phyloP scores from a whole-genome alignment of 2,797 vertebrate species.

The Esox lucius region DNA sequence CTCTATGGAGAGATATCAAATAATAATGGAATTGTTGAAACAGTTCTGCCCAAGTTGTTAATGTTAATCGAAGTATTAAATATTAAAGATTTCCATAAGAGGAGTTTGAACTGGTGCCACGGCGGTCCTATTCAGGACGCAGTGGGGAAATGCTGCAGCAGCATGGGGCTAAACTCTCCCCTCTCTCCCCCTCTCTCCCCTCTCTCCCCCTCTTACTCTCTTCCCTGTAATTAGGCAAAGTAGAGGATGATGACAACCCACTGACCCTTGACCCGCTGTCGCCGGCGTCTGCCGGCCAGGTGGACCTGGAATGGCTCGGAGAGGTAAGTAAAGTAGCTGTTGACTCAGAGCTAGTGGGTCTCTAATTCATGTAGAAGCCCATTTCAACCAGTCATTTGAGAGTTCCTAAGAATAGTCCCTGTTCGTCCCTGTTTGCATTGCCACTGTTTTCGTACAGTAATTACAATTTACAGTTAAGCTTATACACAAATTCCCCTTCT shows the following conservation, averaged over 20 bases:
- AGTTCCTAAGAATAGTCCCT: not conserved
- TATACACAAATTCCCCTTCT: not conserved
- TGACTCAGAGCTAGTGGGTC: constrained; percentile 30
- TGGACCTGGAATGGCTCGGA: not conserved
- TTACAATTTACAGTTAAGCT: not conserved
- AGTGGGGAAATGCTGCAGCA: constrained; percentile 35
- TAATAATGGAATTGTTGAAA: constrained; percentile 80
- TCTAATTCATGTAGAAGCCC: constrained; percentile 33
- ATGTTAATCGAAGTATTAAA: constrained; percentile 81
- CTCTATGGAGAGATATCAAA: constrained; percentile 77
- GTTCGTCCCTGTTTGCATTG: not conserved
- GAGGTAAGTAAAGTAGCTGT: constrained; percentile 11
- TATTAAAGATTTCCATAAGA: constrained; percentile 79
- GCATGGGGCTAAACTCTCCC: constrained; percentile 40
- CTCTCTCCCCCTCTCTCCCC: constrained; percentile 12
- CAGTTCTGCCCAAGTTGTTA: constrained; percentile 74
- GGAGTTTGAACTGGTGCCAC: constrained; percentile 67
- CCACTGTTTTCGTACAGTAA: not conserved
- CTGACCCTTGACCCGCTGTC: constrained; percentile 35
- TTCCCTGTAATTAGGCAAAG: constrained; percentile 72
- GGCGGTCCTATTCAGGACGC: constrained; percentile 47
- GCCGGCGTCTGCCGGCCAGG: not conserved
- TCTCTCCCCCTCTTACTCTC: too few relatives aligned
- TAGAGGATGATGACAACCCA: constrained; percentile 63
- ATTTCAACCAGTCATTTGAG: constrained; percentile 25